phyloP scores from a whole-genome alignment of 2,113 vertebrate species.

The Hemiscyllium ocellatum region DNA sequence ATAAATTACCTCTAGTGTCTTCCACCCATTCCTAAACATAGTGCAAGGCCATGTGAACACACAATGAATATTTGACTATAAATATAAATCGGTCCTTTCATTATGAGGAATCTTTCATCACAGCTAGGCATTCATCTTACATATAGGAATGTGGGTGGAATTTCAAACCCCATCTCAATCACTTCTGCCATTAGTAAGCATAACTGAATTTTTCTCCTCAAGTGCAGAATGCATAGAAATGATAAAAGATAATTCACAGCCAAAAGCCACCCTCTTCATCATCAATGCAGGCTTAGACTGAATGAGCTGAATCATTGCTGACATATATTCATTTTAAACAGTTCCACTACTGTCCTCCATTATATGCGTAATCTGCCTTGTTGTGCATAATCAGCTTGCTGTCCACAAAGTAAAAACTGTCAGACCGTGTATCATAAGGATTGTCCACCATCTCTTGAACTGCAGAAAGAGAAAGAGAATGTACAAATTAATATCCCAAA shows the following conservation, averaged over 20 bases:
- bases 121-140: conserved; percentile 26
- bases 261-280: conserved; percentile 13
- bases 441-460: conserved; percentile 90
- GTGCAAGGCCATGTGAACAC: conserved; percentile 1
- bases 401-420: conserved; percentile 99
- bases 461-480: conserved; percentile 48
- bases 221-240: conserved; percentile 34
- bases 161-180: neutral
- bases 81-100: neutral
- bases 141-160: neutral
- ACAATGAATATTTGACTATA: conserved; percentile 8
- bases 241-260: conserved; percentile 26
- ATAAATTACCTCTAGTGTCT: neutral
- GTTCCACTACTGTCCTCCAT: conserved; percentile 76
- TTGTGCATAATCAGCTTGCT: conserved; percentile 99
- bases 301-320: neutral
- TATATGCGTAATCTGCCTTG: conserved; percentile 97
- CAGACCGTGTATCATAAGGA: conserved; percentile 91
- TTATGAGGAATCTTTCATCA: conserved; percentile 26
- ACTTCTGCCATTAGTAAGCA: neutral
- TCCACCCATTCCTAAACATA: neutral
- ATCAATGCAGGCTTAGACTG: conserved; percentile 19
- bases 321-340: neutral
- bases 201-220: neutral
- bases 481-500: neutral